phyloP scores from a whole-genome alignment of 2,113 vertebrate genomes.

The Bubalus kerabau region DNA sequence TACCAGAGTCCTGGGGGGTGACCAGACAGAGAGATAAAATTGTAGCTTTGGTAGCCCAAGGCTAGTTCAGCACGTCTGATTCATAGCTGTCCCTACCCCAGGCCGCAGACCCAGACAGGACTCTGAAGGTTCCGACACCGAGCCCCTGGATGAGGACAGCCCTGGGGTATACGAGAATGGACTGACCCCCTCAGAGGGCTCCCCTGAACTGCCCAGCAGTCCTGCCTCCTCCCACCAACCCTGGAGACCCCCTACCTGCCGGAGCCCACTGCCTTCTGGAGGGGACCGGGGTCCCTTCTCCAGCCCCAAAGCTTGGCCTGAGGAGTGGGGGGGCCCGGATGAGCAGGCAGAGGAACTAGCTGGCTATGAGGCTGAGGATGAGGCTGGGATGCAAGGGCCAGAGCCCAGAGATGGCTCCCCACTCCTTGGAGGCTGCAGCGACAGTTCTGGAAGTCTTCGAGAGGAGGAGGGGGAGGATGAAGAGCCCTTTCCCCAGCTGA shows the following conservation, averaged over 20 bases:
- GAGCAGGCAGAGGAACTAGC: slow-evolving; percentile 71
- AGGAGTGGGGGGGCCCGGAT: slow-evolving; percentile 72
- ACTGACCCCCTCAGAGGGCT: slow-evolving; percentile 75
- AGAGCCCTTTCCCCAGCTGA: slow-evolving; percentile 49
- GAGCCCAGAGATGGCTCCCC: slow-evolving; percentile 60
- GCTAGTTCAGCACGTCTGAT: slow-evolving; percentile 31
- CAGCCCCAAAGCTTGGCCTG: slow-evolving; percentile 69
- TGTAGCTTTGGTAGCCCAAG: not conserved
- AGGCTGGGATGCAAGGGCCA: slow-evolving; percentile 68
- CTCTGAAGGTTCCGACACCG: slow-evolving; percentile 75
- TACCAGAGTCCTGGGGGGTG: not conserved
- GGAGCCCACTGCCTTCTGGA: slow-evolving; percentile 71
- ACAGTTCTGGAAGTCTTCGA: slow-evolving; percentile 75
- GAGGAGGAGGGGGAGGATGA: slow-evolving; percentile 77
- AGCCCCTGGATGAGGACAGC: slow-evolving; percentile 75
- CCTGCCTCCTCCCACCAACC: slow-evolving; percentile 71
- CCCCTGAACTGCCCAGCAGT: slow-evolving; percentile 75
- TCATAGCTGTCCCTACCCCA: slow-evolving; percentile 22
- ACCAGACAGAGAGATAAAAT: not conserved
- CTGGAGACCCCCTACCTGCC: slow-evolving; percentile 67
- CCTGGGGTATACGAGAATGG: slow-evolving; percentile 75
- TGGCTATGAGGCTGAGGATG: slow-evolving; percentile 70
- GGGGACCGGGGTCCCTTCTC: slow-evolving; percentile 67
- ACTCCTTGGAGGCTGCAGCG: slow-evolving; percentile 71
- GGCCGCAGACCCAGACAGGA: slow-evolving; percentile 70